Evolutionary conservation across 2,113 vertebrate genomes (phyloP).

Genomic region (Prochilodus magdalenae): DNA sequence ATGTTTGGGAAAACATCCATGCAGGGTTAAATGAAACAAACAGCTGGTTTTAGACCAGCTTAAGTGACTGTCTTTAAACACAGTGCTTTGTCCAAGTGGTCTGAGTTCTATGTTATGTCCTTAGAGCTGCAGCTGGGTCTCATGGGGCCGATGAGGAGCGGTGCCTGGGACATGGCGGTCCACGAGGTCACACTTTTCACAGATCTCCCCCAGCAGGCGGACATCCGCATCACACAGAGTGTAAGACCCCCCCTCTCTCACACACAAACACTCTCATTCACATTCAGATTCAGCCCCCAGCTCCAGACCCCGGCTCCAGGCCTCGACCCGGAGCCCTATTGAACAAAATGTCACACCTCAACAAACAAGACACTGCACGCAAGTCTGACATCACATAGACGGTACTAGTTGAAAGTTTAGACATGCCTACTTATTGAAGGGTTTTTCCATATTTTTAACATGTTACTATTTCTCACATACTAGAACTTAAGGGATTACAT

Average conservation of each 20-base stretch:
- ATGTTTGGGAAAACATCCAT: too few relatives aligned
- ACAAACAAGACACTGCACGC: not conserved
- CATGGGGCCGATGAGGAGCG: not conserved
- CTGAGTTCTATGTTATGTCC: conserved; percentile 12
- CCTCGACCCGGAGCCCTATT: not conserved
- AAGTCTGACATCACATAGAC: conserved; percentile 4
- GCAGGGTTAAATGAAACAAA: not conserved
- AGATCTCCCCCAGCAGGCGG: conserved; percentile 47
- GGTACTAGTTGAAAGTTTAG: not conserved
- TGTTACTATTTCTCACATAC: not conserved
- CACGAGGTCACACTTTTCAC: conserved; percentile 63
- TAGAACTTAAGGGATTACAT: not conserved
- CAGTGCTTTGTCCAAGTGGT: not conserved
- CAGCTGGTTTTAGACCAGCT: not conserved
- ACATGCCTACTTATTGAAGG: not conserved
- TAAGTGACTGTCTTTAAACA: not conserved
- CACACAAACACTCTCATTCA: conserved; percentile 39
- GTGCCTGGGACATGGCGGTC: conserved; percentile 39
- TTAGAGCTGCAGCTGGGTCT: conserved; percentile 50
- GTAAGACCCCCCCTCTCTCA: conserved; percentile 4
- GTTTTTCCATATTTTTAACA: not conserved
- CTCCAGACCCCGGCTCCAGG: not conserved
- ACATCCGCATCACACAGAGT: conserved; percentile 51
- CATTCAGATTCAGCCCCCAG: not conserved
- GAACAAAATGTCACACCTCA: conserved; percentile 41